Conservation (phyloP, 1,140 invertebrate species). For the Hyphantria cunea region DNA sequence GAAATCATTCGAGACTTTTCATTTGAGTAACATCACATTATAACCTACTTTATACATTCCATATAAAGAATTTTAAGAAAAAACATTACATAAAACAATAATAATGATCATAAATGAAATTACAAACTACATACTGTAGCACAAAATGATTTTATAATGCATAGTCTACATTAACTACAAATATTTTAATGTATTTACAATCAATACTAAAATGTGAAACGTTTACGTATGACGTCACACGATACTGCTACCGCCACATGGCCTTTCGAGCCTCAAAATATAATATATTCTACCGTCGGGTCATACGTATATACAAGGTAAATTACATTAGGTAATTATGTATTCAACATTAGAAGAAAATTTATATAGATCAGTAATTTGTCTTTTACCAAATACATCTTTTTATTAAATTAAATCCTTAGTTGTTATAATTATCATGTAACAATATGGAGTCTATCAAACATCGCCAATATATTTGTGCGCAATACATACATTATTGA, state of each 20-base stretch:
- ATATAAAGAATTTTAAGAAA: conserved; percentile 40
- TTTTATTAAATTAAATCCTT: conserved; percentile 27
- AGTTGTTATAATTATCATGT: conserved; percentile 37
- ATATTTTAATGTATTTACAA: conserved; percentile 74
- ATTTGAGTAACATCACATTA: conserved; percentile 52
- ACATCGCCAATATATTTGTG: conserved; percentile 66
- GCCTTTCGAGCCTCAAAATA: conserved; percentile 60
- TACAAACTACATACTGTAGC: conserved; percentile 38
- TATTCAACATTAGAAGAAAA: conserved; percentile 69
- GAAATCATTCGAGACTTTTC: conserved; percentile 34
- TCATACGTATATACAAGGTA: conserved; percentile 80
- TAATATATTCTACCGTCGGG: conserved; percentile 59
- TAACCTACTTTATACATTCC: conserved; percentile 79
- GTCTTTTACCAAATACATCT: conserved; percentile 46
- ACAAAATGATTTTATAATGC: conserved; percentile 43
- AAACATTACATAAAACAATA: conserved; percentile 27
- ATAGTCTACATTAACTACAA: conserved; percentile 68
- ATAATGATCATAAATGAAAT: conserved; percentile 24
- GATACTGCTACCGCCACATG: conserved; percentile 45
- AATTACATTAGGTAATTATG: conserved; percentile 67
- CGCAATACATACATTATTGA: conserved; percentile 45
- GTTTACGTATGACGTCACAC: conserved; percentile 74
- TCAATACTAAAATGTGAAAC: conserved; percentile 62
- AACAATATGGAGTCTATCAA: conserved; percentile 68
- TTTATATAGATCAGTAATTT: conserved; percentile 65